Percentiles rank a stretch among this genome's conserved stretches.
Conservation (phyloP, 37 sponge, comb jelly and placozoan genomes). For the Ephydatia muelleri region DNA sequence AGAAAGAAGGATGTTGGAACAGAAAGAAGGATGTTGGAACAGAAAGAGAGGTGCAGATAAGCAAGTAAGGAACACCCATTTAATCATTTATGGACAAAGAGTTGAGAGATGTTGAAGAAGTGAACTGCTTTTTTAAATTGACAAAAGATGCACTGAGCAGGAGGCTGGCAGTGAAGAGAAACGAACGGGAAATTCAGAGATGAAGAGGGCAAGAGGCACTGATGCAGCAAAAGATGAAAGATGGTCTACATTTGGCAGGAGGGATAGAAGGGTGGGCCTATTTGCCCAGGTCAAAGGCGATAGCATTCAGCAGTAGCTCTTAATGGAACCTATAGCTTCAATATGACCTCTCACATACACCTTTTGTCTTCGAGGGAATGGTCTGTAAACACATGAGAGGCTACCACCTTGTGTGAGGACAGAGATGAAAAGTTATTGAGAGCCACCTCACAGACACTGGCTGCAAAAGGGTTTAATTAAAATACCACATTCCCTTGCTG, state of each 20-base stretch:
- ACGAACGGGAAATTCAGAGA: background rate
- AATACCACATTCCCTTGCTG: background rate
- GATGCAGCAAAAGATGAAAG: background rate
- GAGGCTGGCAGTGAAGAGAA: background rate
- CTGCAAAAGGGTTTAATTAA: background rate
- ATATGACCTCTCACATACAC: background rate
- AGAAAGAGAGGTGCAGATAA: no score
- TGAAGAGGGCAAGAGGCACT: background rate
- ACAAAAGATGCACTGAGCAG: no score
- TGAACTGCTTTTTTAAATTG: no score
- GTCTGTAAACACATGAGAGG: background rate
- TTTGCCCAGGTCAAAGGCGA: background rate
- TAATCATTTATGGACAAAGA: no score
- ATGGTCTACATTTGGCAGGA: background rate
- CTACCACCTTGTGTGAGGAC: background rate
- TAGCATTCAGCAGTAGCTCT: background rate
- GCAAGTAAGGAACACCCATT: no score
- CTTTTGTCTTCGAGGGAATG: background rate
- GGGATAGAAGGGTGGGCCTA: background rate
- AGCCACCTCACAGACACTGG: background rate
- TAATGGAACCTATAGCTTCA: background rate
- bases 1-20: no score
- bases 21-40: no score
- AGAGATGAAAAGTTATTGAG: background rate
- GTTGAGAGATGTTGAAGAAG: no score